A percentile compares a stretch with the other conserved stretches of the same genome.
Conservation (phyloP, 30 jellyfish, hydroid and myxozoan genomes). For the Rhopilema esculentum region DNA sequence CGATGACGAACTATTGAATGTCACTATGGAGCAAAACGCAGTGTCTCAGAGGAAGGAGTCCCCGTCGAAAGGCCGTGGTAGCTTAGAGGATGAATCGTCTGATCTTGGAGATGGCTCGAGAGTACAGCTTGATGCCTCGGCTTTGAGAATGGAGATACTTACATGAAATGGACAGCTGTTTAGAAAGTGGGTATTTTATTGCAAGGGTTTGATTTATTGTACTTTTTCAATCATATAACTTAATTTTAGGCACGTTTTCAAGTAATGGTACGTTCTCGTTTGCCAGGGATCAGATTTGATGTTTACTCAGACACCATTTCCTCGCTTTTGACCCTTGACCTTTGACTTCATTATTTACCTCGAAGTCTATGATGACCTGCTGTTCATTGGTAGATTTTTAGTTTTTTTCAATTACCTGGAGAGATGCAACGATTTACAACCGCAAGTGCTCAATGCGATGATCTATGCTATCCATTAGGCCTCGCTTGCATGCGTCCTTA, state of each 20-base stretch:
- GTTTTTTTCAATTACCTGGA: too few species aligned
- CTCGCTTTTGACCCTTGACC: too few species aligned
- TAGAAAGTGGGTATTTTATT: background rate
- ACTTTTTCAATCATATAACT: background rate
- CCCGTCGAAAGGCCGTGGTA: slow-evolving; percentile 16
- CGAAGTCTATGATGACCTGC: too few species aligned
- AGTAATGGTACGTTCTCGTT: background rate
- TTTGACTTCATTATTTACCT: too few species aligned
- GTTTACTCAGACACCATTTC: too few species aligned
- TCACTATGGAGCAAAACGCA: slow-evolving; percentile 39
- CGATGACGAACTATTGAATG: slow-evolving; percentile 57
- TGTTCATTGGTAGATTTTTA: too few species aligned
- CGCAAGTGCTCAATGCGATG: too few species aligned
- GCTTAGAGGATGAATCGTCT: slow-evolving; percentile 46
- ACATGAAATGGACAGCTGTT: background rate
- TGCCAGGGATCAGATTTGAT: too few species aligned
- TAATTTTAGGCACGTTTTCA: background rate
- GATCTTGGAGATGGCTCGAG: slow-evolving; percentile 46
- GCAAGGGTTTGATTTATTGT: background rate
- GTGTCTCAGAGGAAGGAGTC: background rate
- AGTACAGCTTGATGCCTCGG: background rate
- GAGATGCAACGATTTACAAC: too few species aligned
- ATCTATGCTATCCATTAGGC: too few species aligned
- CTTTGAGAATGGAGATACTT: background rate
- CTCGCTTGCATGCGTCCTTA: too few species aligned